A percentile compares a stretch with the other conserved stretches of the same genome.
Conservation (phyloP, 2,113 vertebrate genomes). For the Chiloscyllium plagiosum region DNA sequence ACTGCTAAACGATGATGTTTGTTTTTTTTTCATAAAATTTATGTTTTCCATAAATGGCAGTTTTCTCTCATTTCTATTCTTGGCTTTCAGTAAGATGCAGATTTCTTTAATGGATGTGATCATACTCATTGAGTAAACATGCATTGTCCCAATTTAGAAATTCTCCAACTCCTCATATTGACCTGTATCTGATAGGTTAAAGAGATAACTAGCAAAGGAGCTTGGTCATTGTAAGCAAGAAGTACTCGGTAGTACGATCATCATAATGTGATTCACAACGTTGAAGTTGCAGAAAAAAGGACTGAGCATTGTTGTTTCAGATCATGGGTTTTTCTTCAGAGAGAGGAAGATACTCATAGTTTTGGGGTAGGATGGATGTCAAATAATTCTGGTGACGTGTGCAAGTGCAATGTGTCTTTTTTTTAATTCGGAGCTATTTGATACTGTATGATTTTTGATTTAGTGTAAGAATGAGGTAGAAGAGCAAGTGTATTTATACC, state of each 20-base stretch:
- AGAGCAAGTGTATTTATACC: neutral
- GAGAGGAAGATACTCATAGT: neutral
- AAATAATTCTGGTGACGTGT: neutral
- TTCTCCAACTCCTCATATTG: neutral
- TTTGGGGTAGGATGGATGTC: neutral
- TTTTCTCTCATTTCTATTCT: neutral
- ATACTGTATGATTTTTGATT: neutral
- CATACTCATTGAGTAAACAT: neutral
- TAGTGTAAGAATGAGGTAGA: neutral
- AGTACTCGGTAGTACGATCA: too few species aligned
- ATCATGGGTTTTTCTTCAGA: neutral
- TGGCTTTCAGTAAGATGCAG: neutral
- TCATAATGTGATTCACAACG: neutral
- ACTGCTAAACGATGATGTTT: conserved; percentile 62
- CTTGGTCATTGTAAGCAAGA: neutral
- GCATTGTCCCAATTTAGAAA: neutral
- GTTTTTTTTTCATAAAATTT: conserved; percentile 41
- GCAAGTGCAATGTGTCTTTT: neutral
- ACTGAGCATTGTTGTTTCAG: neutral
- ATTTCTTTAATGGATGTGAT: too few species aligned
- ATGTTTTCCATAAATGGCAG: neutral
- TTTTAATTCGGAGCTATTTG: neutral
- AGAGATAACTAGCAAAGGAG: neutral
- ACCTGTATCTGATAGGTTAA: neutral
- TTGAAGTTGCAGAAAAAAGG: neutral